Conservation (phyloP, 2,888 invertebrate species). For the Meloe dianella region DNA sequence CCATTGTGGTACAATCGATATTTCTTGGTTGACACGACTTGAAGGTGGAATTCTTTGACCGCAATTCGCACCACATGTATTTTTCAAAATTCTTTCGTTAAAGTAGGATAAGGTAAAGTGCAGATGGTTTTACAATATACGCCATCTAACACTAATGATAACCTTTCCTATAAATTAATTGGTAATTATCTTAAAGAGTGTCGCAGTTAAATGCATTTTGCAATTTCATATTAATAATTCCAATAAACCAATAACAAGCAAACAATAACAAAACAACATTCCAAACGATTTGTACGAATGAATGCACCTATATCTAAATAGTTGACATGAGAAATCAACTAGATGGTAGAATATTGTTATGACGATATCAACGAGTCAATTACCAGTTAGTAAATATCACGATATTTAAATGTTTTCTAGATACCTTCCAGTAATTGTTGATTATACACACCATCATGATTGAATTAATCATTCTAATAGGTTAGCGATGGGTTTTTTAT, state of each 20-base stretch:
- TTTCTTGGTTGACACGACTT: neutral
- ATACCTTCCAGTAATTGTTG: conserved; percentile 18
- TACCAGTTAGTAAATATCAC: conserved; percentile 21
- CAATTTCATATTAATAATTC: neutral
- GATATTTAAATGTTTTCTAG: conserved; percentile 26
- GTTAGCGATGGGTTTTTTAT: conserved; percentile 24
- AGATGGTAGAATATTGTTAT: conserved; percentile 18
- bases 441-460: conserved; percentile 25
- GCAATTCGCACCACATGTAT: neutral
- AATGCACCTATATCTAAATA: conserved; percentile 5
- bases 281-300: conserved; percentile 1
- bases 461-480: conserved; percentile 28
- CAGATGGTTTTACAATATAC: neutral
- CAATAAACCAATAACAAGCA: neutral
- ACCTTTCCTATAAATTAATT: conserved; percentile 22
- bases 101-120: conserved; percentile 11
- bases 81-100: neutral
- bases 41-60: conserved; percentile 6
- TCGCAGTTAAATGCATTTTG: conserved; percentile 3
- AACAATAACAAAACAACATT: neutral
- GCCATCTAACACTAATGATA: conserved; percentile 9
- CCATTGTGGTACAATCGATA: neutral
- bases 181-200: conserved; percentile 20
- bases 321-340: conserved; percentile 23
- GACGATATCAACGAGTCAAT: conserved; percentile 23